Evolutionary conservation across 2,888 invertebrate genomes (phyloP).

Genomic region (Lithophane semibrunnea): DNA sequence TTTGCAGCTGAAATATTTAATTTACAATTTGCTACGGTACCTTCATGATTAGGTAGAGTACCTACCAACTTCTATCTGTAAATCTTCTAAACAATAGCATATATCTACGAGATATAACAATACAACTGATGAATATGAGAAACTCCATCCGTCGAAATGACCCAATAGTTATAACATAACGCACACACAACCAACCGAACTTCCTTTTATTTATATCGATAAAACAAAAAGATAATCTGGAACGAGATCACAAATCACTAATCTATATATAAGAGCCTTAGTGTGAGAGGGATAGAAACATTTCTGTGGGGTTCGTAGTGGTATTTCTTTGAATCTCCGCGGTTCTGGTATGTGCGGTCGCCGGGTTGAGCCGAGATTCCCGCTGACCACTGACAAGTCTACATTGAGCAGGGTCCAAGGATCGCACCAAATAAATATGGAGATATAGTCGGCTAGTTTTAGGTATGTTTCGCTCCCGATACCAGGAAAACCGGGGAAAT

Average conservation of each 20-base stretch:
- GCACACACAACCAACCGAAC: slow-evolving; percentile 45
- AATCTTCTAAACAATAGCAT: background rate
- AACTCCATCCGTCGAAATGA: slow-evolving; percentile 32
- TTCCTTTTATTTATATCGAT: slow-evolving; percentile 56
- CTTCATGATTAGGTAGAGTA: background rate
- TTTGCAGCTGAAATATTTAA: background rate
- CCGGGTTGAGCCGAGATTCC: slow-evolving; percentile 82
- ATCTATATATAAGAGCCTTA: slow-evolving; percentile 53
- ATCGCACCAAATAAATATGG: slow-evolving; percentile 60
- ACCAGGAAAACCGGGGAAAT: slow-evolving; percentile 41
- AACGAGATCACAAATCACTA: slow-evolving; percentile 58
- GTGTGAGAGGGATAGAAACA: slow-evolving; percentile 74
- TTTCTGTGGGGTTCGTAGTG: slow-evolving; percentile 71
- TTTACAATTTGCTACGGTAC: slow-evolving; percentile 14
- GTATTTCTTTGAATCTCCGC: slow-evolving; percentile 83
- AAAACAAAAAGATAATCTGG: slow-evolving; percentile 63
- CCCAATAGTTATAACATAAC: slow-evolving; percentile 38
- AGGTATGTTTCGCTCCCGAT: slow-evolving; percentile 45
- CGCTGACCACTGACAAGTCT: slow-evolving; percentile 79
- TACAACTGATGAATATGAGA: slow-evolving; percentile 15
- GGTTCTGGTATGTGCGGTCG: slow-evolving; percentile 84
- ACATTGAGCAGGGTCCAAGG: slow-evolving; percentile 78
- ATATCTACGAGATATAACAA: background rate
- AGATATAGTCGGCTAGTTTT: slow-evolving; percentile 66
- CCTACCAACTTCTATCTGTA: background rate